These are phyloP conservation scores for Megaceryle maxima DNA, from an alignment of 2,113 vertebrate species.

Conservation along the genomic window DNA sequence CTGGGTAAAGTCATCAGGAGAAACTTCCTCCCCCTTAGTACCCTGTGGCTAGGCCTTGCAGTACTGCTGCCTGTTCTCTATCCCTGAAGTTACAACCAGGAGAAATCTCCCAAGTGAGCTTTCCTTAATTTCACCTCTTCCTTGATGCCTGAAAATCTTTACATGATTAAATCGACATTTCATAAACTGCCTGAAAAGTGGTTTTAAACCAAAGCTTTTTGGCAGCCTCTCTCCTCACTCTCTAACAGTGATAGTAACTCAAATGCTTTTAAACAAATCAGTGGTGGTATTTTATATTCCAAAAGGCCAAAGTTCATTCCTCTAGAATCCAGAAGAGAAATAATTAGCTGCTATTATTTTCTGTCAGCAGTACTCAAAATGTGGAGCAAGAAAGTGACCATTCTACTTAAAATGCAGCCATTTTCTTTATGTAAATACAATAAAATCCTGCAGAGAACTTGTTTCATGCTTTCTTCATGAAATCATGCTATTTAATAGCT, in stretches of 20 bases:
- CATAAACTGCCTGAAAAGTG: neutral
- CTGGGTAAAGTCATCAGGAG: neutral
- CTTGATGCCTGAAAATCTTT: neutral
- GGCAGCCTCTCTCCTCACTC: neutral
- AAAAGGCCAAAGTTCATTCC: neutral
- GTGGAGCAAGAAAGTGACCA: neutral
- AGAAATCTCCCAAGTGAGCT: neutral
- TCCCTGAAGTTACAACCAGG: neutral
- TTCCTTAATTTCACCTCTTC: neutral
- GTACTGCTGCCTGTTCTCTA: neutral
- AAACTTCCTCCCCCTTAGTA: accelerated
- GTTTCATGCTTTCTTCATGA: neutral
- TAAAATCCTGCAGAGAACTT: neutral
- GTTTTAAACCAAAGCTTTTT: neutral
- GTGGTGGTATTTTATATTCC: neutral
- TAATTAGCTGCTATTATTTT: neutral
- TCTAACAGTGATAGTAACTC: neutral
- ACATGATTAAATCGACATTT: neutral
- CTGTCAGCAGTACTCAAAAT: neutral
- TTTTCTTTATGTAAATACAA: neutral
- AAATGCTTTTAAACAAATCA: neutral
- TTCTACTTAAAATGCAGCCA: neutral
- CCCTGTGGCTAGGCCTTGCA: no score
- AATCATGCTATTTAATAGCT: neutral
- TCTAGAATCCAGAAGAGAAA: neutral